A percentile compares a stretch with the other conserved stretches of the same genome.
These are phyloP conservation scores for Leucoraja erinaceus DNA, from an alignment of 2,113 vertebrate genomes.

Conservation along the genomic window DNA sequence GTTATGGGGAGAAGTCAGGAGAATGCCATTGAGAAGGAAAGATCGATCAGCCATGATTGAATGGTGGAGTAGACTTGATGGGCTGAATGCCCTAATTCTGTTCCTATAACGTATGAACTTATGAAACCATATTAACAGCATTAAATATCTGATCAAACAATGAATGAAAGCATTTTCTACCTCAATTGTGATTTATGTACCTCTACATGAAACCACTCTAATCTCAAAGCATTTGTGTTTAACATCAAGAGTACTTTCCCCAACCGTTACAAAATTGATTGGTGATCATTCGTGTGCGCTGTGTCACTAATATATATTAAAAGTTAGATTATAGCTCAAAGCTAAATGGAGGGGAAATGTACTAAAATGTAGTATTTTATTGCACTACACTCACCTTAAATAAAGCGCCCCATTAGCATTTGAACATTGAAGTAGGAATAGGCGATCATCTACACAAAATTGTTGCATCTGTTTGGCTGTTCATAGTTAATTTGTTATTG, in stretches of 20 bases:
- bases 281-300: not conserved
- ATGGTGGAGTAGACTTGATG: too few species aligned
- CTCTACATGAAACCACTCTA: not conserved
- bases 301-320: not conserved
- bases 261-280: not conserved
- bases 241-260: not conserved
- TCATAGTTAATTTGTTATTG: too few species aligned
- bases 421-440: too few species aligned
- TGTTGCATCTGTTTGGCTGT: too few species aligned
- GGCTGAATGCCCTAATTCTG: too few species aligned
- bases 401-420: not conserved
- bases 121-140: too few species aligned
- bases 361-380: not conserved
- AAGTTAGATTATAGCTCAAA: not conserved
- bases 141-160: not conserved
- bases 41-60: too few species aligned
- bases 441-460: too few species aligned
- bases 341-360: not conserved
- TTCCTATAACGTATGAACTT: too few species aligned
- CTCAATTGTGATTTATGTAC: not conserved
- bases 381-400: not conserved
- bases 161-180: not conserved
- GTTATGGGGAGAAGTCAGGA: too few species aligned
- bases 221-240: not conserved
- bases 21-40: too few species aligned